Base-by-base conservation (phyloP, 2,113 vertebrate genomes). In the Melospiza georgiana region DNA sequence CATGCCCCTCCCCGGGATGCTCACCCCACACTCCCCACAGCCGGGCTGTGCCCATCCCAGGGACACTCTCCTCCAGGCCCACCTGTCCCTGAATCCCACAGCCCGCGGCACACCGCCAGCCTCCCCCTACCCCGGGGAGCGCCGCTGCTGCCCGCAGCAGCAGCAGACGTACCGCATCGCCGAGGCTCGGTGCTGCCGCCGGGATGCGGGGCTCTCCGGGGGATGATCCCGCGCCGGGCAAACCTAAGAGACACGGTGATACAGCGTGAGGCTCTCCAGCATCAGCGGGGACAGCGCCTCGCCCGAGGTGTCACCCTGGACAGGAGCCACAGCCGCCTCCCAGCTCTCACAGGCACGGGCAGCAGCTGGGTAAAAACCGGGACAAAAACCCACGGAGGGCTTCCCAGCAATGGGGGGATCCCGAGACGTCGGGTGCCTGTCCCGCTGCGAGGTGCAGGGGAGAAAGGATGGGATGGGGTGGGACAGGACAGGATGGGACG, bases 101-200 rank as follows among this genome's bases (percentile, higher is more conserved):
- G 23, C 10, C 2, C 10, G 28, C 33, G 69, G 2, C 14, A 33
- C 5, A 3, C 11, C 0, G 14, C 5, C 27, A 83, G 27, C 17
- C 11, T 61, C 19, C 21, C 37, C 35, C 3, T 46, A 49, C 48
- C 15, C 65, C 23, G 43, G 37, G 62, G 48, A 76, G 68, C 41
- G 18, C 58, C 9, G 0, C 62, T 72, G 37, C 77, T 23, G 15
- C 81, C 71, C 28, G 41, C 14, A 41, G 16, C 62, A 41, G 16
- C 62, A 8, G 49, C 79, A 67, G 30, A 94, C 89, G 4, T 88
- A 93, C 90, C 75, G 59, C 90, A 84, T 87, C 27, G 35, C 78
- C 22, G 18, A 74, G 61, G 31, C 67, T 94, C 37, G 27, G 48
- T 44, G 87, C 72, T 75, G 71, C 52, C 19, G 52, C 52, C 11